Evolutionary conservation across 53 echinoderm and acorn worm genomes (phyloP).

Genomic region (Henricia sp.): DNA sequence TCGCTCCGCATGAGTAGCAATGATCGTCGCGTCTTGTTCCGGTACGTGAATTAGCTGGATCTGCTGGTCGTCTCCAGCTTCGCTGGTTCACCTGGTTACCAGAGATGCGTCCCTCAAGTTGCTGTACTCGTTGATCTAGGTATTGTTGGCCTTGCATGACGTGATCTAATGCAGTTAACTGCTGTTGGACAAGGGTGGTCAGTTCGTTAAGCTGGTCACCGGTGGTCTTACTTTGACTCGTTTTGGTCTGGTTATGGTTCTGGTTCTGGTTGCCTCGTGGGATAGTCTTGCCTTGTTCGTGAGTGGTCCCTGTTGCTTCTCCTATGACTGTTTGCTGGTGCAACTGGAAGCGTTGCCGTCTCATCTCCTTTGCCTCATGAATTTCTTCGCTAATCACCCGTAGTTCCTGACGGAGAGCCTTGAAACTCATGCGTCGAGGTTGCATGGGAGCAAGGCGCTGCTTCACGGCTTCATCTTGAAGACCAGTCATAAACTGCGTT

Average conservation of each 20-base stretch:
- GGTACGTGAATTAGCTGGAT: background rate
- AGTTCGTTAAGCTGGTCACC: background rate
- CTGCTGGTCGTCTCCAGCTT: background rate
- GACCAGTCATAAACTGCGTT: slow-evolving; percentile 27
- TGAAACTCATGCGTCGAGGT: slow-evolving; percentile 23
- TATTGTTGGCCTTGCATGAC: background rate
- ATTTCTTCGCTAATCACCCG: slow-evolving; percentile 7
- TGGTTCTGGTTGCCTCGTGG: background rate
- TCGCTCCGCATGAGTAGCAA: background rate
- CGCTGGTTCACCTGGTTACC: background rate
- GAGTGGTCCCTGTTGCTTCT: background rate
- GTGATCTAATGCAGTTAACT: background rate
- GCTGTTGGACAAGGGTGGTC: background rate
- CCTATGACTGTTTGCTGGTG: background rate
- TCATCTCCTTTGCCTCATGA: background rate
- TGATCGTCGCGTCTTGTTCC: background rate
- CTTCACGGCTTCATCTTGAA: slow-evolving; percentile 10
- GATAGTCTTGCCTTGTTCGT: background rate
- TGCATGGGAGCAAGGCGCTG: slow-evolving; percentile 48
- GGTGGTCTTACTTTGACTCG: slow-evolving; percentile 3
- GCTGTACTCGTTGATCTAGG: background rate
- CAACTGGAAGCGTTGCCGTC: background rate
- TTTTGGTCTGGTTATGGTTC: too few relatives aligned
- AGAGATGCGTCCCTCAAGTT: background rate
- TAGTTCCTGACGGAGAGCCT: slow-evolving; percentile 2